phyloP scores from a whole-genome alignment of 1,140 invertebrate genomes.

The Pseudomyrmex pallidus region DNA sequence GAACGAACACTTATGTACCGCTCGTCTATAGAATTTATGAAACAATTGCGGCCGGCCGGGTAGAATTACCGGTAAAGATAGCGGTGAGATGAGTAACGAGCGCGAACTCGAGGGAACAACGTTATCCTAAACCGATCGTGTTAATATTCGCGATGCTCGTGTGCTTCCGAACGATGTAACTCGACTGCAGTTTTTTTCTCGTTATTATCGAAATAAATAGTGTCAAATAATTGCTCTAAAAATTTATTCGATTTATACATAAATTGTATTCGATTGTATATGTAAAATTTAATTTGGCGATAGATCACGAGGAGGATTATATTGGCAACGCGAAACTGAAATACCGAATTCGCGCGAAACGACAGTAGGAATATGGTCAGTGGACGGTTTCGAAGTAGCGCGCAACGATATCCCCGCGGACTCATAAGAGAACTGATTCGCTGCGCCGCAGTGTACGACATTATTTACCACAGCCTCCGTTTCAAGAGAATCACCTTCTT shows the following conservation, averaged over 20 bases:
- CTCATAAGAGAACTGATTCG: constrained; percentile 62
- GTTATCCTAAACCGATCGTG: constrained; percentile 15
- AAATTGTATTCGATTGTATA: no score
- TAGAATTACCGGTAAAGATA: background rate
- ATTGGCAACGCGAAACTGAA: background rate
- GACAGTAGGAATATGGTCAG: constrained; percentile 43
- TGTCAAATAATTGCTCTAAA: no score
- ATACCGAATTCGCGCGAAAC: background rate
- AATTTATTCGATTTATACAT: no score
- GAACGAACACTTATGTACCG: constrained; percentile 25
- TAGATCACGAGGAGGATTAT: background rate
- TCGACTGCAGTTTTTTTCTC: no score
- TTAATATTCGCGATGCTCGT: background rate
- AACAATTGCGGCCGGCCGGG: constrained; percentile 4
- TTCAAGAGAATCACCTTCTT: constrained; percentile 63
- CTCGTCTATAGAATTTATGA: constrained; percentile 21
- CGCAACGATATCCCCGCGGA: constrained; percentile 58
- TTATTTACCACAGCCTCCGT: constrained; percentile 72
- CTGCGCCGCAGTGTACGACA: constrained; percentile 10
- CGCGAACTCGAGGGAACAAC: background rate
- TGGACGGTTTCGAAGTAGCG: constrained; percentile 14
- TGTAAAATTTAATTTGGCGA: background rate
- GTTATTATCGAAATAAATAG: no score
- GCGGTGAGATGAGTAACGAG: constrained; percentile 1
- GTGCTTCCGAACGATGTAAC: no score